Base-by-base conservation (phyloP, 2,888 invertebrate genomes). In the Onthophagus sagittarius region DNA sequence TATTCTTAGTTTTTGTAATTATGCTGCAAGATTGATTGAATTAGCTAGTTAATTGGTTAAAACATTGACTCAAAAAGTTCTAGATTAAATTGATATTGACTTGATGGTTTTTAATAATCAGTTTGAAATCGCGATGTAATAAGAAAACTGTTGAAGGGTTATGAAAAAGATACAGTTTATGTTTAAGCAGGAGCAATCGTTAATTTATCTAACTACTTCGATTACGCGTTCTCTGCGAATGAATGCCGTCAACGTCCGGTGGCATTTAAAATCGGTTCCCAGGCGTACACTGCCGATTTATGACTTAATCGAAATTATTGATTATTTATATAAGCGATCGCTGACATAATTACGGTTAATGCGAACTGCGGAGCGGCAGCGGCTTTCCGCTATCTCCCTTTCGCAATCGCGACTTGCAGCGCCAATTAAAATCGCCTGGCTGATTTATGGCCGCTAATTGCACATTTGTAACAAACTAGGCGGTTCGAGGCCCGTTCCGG, bases 291-390 rank as follows among this genome's bases (percentile, higher is more conserved):
- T 14, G n/a, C 67, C 67, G 32, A 67, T 67, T 67, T 67, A 67
- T 67, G 32, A 67, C 67, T 67, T 67, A 67, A 67, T 67, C 32
- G 67, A 67, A 67, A 67, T 67, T 67, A 67, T 67, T 32, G 67
- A 67, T 67, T 67, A 67, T 67, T 67, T 67, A 67, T 67, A 67
- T 67, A 67, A 67, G 23, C 32, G 32, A 67, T 32, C 67, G 67
- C 32, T 67, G 67, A 67, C 67, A 67, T 67, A 67, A 67, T 67
- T 67, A 32, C 32, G 32, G 13, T 67, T 67, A 67, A 67, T 67
- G 67, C 67, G 67, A 15, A 53, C 39, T 11, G 39, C 39, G 39
- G 39, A 53, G 39, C 39, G 9, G 39, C 39, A 53, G 39, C 39
- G 9, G 39, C 39, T 53, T 53, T 53, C 39, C 39, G 39, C 39